phyloP scores from a whole-genome alignment of 1,140 invertebrate species.

The Probaryconus sp. region DNA sequence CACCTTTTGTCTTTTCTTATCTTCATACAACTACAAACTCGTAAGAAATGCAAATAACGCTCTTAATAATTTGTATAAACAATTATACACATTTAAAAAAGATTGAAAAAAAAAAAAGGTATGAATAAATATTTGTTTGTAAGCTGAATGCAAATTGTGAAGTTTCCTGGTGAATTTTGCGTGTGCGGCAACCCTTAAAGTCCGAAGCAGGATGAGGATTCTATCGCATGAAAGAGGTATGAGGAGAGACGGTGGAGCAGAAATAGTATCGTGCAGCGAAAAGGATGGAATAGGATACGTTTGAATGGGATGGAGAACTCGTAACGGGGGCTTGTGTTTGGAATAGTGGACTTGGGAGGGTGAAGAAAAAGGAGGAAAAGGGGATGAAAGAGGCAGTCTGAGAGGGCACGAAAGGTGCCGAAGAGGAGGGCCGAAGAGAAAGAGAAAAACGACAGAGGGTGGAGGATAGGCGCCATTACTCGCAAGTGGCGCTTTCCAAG shows the following conservation, averaged over 20 bases:
- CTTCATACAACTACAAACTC: too few species aligned
- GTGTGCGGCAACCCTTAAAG: conserved; percentile 58
- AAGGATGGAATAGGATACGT: conserved; percentile 55
- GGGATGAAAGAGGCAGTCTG: conserved; percentile 46
- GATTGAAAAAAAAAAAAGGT: conserved; percentile 21
- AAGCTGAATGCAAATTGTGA: conserved; percentile 47
- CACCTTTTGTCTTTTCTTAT: too few species aligned
- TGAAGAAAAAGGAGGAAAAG: conserved; percentile 46
- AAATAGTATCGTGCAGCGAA: conserved; percentile 48
- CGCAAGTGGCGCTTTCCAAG: conserved; percentile 66
- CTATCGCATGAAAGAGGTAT: conserved; percentile 21
- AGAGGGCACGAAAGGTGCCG: conserved; percentile 54
- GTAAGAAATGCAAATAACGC: too few species aligned
- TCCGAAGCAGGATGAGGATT: conserved; percentile 44
- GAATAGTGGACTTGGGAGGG: conserved; percentile 4
- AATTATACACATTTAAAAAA: too few species aligned
- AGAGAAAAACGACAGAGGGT: conserved; percentile 30
- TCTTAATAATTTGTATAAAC: too few species aligned
- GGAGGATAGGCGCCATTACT: conserved; percentile 62
- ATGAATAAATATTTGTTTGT: conserved; percentile 24
- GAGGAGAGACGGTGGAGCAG: conserved; percentile 15
- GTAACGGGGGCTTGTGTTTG: conserved; percentile 18
- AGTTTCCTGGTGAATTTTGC: conserved; percentile 41
- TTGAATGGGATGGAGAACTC: conserved; percentile 48
- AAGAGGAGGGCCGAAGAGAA: conserved; percentile 32